A percentile compares a stretch with the other conserved stretches of the same genome.
Evolutionary conservation across 1,140 invertebrate genomes (phyloP).

Genomic region (Eumaeus atala): DNA sequence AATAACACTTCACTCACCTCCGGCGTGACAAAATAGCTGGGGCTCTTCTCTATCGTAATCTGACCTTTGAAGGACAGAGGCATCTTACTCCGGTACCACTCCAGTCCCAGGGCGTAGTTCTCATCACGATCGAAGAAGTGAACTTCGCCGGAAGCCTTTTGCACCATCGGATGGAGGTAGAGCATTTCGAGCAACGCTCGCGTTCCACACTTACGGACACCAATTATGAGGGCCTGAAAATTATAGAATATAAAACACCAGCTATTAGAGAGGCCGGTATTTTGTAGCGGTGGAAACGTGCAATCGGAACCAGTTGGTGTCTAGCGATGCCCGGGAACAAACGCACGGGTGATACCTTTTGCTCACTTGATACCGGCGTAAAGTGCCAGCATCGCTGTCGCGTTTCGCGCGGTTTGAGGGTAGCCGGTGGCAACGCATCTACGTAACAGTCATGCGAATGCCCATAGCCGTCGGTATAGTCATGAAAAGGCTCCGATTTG

Average conservation of each 20-base stretch:
- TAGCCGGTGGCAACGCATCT: no score
- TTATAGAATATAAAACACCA: slow-evolving; percentile 14
- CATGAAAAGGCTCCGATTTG: no score
- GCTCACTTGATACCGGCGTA: no score
- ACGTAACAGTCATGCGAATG: no score
- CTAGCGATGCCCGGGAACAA: no score
- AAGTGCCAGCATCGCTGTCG: no score
- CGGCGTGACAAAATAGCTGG: slow-evolving; percentile 97
- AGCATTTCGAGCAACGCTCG: slow-evolving; percentile 95
- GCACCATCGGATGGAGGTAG: slow-evolving; percentile 92
- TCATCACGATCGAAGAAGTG: slow-evolving; percentile 96
- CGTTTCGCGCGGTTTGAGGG: no score
- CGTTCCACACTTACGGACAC: slow-evolving; percentile 95
- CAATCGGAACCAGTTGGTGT: no score
- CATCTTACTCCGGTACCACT: slow-evolving; percentile 96
- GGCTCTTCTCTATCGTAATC: slow-evolving; percentile 97
- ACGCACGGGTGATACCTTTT: no score
- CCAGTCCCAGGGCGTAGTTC: slow-evolving; percentile 91
- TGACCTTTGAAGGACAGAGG: slow-evolving; percentile 91
- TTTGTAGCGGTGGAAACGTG: no score
- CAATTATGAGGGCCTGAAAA: slow-evolving; percentile 90
- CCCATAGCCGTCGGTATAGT: no score
- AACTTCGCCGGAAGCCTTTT: slow-evolving; percentile 93
- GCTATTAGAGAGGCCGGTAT: no score
- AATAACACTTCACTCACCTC: slow-evolving; percentile 86